Conservation (phyloP, 1,140 invertebrate genomes). For the Micrasema minimum region DNA sequence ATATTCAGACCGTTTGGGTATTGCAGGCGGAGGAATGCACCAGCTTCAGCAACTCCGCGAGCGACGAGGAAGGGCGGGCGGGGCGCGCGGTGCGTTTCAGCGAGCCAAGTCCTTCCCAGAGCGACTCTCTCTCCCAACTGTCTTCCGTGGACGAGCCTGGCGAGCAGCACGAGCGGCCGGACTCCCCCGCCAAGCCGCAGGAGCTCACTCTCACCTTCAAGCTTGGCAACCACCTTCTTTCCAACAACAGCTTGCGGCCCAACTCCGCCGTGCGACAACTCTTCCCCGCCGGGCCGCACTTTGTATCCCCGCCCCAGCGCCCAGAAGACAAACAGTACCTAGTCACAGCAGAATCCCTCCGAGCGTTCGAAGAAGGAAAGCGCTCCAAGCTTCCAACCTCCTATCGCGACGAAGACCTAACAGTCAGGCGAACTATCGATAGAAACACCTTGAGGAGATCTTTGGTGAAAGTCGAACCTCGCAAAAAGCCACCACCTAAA, state of each 20-base stretch:
- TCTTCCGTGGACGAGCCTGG: conserved; percentile 20
- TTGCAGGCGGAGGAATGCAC: conserved; percentile 47
- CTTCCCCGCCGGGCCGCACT: conserved; percentile 70
- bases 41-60: conserved; percentile 49
- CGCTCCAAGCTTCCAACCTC: conserved; percentile 66
- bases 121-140: conserved; percentile 1
- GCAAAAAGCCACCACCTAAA: conserved; percentile 66
- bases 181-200: conserved; percentile 57
- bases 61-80: conserved; percentile 48
- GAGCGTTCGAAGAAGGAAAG: conserved; percentile 74
- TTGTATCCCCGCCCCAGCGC: conserved; percentile 68
- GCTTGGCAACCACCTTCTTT: conserved; percentile 69
- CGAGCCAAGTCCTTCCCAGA: conserved; percentile 36
- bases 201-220: conserved; percentile 71
- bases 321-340: conserved; percentile 66
- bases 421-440: conserved; percentile 74
- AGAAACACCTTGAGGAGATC: conserved; percentile 77
- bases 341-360: conserved; percentile 72
- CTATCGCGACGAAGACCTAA: conserved; percentile 65
- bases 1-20: conserved; percentile 19
- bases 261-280: conserved; percentile 80
- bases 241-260: conserved; percentile 71
- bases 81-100: conserved; percentile 49
- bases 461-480: conserved; percentile 72
- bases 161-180: neutral